Base-by-base conservation (phyloP, 2,113 vertebrate genomes). In the Proteles cristata region DNA sequence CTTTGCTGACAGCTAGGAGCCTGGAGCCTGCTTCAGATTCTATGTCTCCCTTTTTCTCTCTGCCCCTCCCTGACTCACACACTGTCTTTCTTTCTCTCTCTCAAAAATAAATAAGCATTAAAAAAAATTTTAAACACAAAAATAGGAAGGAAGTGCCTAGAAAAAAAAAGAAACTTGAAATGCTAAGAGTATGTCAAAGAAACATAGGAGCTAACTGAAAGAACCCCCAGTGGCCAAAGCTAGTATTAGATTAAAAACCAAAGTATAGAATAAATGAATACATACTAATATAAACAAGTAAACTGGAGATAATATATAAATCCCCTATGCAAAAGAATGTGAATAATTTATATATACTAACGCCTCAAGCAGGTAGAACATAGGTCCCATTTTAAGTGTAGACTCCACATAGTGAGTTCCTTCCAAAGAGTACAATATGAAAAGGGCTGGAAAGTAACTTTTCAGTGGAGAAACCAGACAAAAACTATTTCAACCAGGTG, bases 261-360 rank as follows among this genome's bases (percentile, higher is more conserved):
- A 93, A 68, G 73, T 65, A 89, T 35, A 95, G 83, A 55, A 82
- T 33, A 69, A 83, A 84, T 65, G n/a, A 90, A 65, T 50, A 28
- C 23, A 33, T 17, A 66, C 31, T 77, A 33, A 53, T 63, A 53
- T 55, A 89, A 80, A 48, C 31, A 86, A 74, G 25, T 33, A 28
- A 55, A 61, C 23, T 53, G 28, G 25, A 81, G 7, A 87, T 68
- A 65, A 48, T 19, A 39, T 48, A 53, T 25, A 66, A 92, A 68
- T 81, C 48, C 76, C 43, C 85, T 63, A 23, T 63, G 43, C 31
- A 55, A 35, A 93, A 85, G 21, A 81, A 90, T 45, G 7, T 45
- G 28, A 77, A 61, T 87, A 53, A 95, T 71, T 45, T 90, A 68
- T 71, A 83, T 26, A 35, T 19, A 73, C 12, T 31, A 26, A 50